A percentile compares a stretch with the other conserved stretches of the same genome.
These are phyloP conservation scores for Pao palembangensis DNA, from an alignment of 2,113 vertebrate genomes.

Conservation along the genomic window DNA sequence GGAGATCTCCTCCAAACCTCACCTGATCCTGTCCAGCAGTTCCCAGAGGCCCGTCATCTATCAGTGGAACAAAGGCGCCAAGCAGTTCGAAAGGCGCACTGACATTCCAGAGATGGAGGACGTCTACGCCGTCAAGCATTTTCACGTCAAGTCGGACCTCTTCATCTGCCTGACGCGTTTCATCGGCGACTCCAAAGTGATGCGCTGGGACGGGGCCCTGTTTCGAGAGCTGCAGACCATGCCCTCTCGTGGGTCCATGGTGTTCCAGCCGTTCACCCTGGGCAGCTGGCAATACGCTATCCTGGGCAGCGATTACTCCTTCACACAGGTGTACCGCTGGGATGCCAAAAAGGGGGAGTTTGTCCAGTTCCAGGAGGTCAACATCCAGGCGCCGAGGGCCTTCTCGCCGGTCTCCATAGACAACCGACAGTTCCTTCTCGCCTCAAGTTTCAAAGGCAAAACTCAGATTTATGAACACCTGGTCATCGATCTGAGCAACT, in stretches of 20 bases:
- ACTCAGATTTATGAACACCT: slow-evolving; percentile 98
- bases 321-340: slow-evolving; percentile 98
- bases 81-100: slow-evolving; percentile 87
- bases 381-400: slow-evolving; percentile 94
- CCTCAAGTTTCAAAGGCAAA: slow-evolving; percentile 98
- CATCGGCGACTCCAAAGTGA: slow-evolving; percentile 98
- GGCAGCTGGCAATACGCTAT: slow-evolving; percentile 95
- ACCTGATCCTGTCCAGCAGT: slow-evolving; percentile 95
- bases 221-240: slow-evolving; percentile 95
- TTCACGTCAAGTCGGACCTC: slow-evolving; percentile 86
- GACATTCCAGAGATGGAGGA: slow-evolving; percentile 99
- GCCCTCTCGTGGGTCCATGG: slow-evolving; percentile 97
- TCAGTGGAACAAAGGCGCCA: slow-evolving; percentile 92
- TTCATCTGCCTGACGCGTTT: slow-evolving; percentile 97
- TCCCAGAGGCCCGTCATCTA: slow-evolving; percentile 96
- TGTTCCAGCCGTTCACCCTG: slow-evolving; percentile 92
- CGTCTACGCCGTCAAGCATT: slow-evolving; percentile 95
- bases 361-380: slow-evolving; percentile 96
- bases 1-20: slow-evolving; percentile 92
- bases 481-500: slow-evolving; percentile 95
- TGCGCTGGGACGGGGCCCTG: slow-evolving; percentile 94
- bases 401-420: slow-evolving; percentile 94
- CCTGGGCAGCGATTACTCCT: slow-evolving; percentile 98
- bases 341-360: slow-evolving; percentile 90
- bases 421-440: slow-evolving; percentile 94